Evolutionary conservation across 2,888 invertebrate genomes (phyloP).

Genomic region (Gisinianus flammeolus): DNA sequence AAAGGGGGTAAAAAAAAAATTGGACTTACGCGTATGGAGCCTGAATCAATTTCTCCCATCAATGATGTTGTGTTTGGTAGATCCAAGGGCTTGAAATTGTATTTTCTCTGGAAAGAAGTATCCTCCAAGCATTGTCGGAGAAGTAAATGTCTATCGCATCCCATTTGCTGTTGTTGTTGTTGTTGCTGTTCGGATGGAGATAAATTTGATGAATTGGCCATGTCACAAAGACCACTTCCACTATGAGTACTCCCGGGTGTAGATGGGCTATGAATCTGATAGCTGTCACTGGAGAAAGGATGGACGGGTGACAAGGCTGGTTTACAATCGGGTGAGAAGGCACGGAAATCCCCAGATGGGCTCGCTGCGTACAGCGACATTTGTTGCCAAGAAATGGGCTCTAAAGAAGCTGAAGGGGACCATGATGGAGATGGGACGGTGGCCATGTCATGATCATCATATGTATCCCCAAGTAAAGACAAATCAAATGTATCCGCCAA

Average conservation of each 20-base stretch:
- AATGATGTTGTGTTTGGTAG: slow-evolving; percentile 60
- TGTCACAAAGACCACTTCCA: neutral
- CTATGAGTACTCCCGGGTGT: neutral
- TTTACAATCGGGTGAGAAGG: slow-evolving; percentile 45
- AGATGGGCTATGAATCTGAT: neutral
- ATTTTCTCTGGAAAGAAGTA: slow-evolving; percentile 82
- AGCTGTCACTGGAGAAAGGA: slow-evolving; percentile 13
- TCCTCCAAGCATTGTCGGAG: slow-evolving; percentile 81
- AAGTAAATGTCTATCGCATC: slow-evolving; percentile 64
- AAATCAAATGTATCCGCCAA: slow-evolving; percentile 57
- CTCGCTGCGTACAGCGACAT: slow-evolving; percentile 54
- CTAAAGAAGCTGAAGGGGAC: slow-evolving; percentile 48
- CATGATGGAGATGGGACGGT: slow-evolving; percentile 58
- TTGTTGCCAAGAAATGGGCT: slow-evolving; percentile 54
- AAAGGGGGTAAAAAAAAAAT: neutral
- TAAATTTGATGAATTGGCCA: neutral
- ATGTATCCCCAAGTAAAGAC: slow-evolving; percentile 53
- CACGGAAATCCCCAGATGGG: slow-evolving; percentile 50
- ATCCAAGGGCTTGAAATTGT: slow-evolving; percentile 80
- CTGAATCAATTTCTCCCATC: slow-evolving; percentile 38
- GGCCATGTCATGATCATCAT: slow-evolving; percentile 56
- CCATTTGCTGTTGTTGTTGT: slow-evolving; percentile 23
- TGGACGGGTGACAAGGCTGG: slow-evolving; percentile 37
- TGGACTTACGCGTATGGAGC: slow-evolving; percentile 11
- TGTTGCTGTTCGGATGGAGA: slow-evolving; percentile 21